Conservation (phyloP, 2,797 vertebrate species). For the Melanotaenia trifasciata region DNA sequence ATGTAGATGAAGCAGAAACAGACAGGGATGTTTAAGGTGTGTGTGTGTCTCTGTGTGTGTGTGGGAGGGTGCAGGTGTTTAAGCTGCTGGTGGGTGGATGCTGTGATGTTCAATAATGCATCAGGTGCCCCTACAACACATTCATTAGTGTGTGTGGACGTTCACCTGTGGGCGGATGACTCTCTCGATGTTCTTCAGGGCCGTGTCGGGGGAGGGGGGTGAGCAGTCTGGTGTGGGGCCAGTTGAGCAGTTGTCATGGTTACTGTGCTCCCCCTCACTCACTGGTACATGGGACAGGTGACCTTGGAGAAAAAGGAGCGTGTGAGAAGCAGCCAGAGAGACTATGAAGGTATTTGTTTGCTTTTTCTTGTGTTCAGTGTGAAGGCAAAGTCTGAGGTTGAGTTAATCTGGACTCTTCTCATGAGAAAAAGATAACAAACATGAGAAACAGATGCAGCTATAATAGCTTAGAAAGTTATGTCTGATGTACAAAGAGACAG, state of each 20-base stretch:
- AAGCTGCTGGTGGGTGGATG: constrained; percentile 50
- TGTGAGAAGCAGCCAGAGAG: constrained; percentile 4
- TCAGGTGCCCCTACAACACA: constrained; percentile 55
- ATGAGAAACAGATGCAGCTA: too few relatives aligned
- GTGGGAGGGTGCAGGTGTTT: constrained; percentile 45
- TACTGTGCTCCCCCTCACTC: constrained; percentile 89
- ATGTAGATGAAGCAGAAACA: constrained; percentile 8
- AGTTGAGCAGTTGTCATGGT: constrained; percentile 94
- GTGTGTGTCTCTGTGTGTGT: constrained; percentile 27
- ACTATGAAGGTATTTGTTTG: background rate
- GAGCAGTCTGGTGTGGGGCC: constrained; percentile 98
- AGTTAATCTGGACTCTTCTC: background rate
- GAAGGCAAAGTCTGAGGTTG: too few relatives aligned
- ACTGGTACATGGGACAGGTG: constrained; percentile 89
- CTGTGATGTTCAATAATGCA: constrained; percentile 72
- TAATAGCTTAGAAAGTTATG: too few relatives aligned
- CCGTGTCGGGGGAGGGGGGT: constrained; percentile 96
- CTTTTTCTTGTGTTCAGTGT: background rate
- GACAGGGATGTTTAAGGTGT: constrained; percentile 31
- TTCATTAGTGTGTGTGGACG: constrained; percentile 41
- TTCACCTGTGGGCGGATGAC: constrained; percentile 98
- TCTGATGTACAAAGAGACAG: too few relatives aligned
- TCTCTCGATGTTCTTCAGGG: constrained; percentile 98
- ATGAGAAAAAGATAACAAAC: background rate
- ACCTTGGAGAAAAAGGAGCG: constrained; percentile 79